Conservation (phyloP, 2,888 invertebrate genomes). For the Latrodectus elegans region DNA sequence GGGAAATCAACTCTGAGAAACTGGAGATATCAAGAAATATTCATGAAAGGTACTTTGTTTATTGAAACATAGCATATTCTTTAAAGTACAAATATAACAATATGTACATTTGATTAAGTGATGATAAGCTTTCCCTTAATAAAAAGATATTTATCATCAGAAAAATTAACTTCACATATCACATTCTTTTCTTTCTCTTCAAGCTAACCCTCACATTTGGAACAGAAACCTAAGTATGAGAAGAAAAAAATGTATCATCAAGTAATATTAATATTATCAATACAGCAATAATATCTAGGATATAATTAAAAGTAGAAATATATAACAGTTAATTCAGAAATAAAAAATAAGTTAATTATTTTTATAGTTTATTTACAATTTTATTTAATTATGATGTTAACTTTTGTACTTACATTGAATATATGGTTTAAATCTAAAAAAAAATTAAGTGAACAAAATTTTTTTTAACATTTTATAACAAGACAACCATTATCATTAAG, state of each 20-base stretch:
- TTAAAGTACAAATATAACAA: too few relatives aligned
- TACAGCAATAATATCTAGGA: neutral
- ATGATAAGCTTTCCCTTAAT: too few relatives aligned
- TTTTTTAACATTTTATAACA: too few relatives aligned
- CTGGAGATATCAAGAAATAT: neutral
- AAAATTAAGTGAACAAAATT: too few relatives aligned
- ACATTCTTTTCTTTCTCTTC: slow-evolving; percentile 48
- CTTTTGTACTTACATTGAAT: too few relatives aligned
- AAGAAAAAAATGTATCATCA: slow-evolving; percentile 10
- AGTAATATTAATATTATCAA: neutral
- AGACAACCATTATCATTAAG: too few relatives aligned
- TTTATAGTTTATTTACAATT: neutral
- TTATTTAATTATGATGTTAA: too few relatives aligned
- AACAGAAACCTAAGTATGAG: slow-evolving; percentile 47
- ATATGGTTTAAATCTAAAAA: too few relatives aligned
- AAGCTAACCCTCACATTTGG: slow-evolving; percentile 61
- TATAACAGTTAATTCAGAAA: neutral
- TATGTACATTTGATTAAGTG: too few relatives aligned
- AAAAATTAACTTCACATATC: neutral
- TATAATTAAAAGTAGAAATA: neutral
- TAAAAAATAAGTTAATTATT: neutral
- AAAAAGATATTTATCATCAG: too few relatives aligned
- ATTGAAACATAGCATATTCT: neutral
- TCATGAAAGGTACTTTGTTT: neutral
- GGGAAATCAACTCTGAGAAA: neutral